Evolutionary conservation across 1,140 invertebrate genomes (phyloP), one percentile per base, ranked within the genome.

Genomic region (Drosophila cardini): DNA sequence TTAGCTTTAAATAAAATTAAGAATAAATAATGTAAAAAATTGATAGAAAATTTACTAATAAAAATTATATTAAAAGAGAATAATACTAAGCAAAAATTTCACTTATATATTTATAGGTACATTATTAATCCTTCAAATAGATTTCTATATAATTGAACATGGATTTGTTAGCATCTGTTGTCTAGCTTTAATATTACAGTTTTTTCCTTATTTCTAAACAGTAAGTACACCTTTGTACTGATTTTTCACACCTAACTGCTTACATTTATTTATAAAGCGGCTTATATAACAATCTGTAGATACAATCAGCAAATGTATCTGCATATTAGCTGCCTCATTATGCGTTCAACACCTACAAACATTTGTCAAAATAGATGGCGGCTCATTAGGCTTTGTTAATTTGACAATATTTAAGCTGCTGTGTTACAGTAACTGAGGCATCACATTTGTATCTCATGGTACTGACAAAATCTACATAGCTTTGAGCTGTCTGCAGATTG

Each of bases 301-400:
- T 13, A 45, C 42, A 26, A 32, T n/a, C 36, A 45, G 18, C 48
- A 6, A 52, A 38, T 13, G 36, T 36, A 62, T 53, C 63, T 9
- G 36, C 55, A 58, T 40, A 58, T 68, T 53, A 60, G 38, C 45
- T 21, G 61, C 45, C 71, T 75, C 50, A 72, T 72, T 71, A 78
- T 84, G 68, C 65, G 50, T 32, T 61, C 34, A 61, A 65, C 73
- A 68, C 75, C 78, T 75, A 69, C 77, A 48, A 10, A 48, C 13
- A 73, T 57, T 26, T 61, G 63, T 46, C 79, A 50, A 21, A 50
- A 32, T 48, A 45, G 55, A 67, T 69, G 65, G 58, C 65, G 50
- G 67, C 71, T 76, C 70, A 85, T 82, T 85, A 86, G 52, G 74
- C 60, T 75, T 48, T 68, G 81, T 85, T 81, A 78, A 76, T 64